phyloP scores from a whole-genome alignment of 2,888 invertebrate species.

The Oscheius onirici region DNA sequence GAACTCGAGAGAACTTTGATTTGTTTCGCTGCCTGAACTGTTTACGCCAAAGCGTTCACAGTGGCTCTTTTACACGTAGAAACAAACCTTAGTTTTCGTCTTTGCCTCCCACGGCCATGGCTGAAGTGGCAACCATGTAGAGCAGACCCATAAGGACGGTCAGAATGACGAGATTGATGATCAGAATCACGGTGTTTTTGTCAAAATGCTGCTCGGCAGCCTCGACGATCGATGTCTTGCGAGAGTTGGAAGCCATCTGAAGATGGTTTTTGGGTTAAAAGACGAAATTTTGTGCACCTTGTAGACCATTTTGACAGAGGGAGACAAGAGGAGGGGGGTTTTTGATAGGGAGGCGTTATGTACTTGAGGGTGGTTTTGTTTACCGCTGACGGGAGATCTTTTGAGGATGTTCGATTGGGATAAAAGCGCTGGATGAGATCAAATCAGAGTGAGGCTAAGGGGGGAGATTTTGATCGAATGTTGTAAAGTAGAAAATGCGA shows the following conservation, averaged over 20 bases:
- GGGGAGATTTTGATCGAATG: too few relatives aligned
- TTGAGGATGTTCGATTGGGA: not conserved
- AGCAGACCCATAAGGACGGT: conserved; percentile 59
- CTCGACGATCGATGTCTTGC: conserved; percentile 64
- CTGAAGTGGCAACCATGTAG: conserved; percentile 69
- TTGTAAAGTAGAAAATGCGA: too few relatives aligned
- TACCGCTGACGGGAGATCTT: not conserved
- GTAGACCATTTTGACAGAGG: conserved; percentile 6
- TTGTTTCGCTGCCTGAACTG: too few relatives aligned
- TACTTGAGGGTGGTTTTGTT: conserved; percentile 11
- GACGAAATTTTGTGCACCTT: too few relatives aligned
- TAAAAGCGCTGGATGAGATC: too few relatives aligned
- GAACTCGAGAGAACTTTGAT: too few relatives aligned
- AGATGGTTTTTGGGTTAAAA: not conserved
- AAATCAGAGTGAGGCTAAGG: too few relatives aligned
- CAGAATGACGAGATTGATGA: conserved; percentile 66
- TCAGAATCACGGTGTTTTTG: conserved; percentile 61
- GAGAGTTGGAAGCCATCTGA: conserved; percentile 35
- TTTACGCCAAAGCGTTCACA: too few relatives aligned
- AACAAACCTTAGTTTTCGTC: conserved; percentile 48
- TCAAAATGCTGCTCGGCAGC: conserved; percentile 66
- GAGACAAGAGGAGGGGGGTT: not conserved
- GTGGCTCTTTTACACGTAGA: too few relatives aligned
- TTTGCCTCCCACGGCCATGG: conserved; percentile 62
- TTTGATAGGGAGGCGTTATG: conserved; percentile 13